Base-by-base conservation (phyloP, 2,888 invertebrate species). In the Adineta ricciae region DNA sequence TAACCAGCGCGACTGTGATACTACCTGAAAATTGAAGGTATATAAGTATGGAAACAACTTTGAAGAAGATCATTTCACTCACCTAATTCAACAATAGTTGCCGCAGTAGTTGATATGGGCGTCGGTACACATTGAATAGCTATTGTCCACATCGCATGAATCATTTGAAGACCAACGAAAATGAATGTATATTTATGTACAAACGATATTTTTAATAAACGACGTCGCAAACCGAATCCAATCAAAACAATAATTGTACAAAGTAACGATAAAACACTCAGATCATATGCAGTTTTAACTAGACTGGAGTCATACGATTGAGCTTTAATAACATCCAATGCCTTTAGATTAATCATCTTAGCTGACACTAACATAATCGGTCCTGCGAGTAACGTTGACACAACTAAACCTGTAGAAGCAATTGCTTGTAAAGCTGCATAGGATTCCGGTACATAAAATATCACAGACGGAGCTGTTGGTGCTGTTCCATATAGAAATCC, bases 401-500 rank as follows among this genome's bases (percentile, higher is more conserved):
- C 8, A 72, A 85, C 82, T 0, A 85, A 24, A 52, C 52, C 83
- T 16, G 85, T 73, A 49, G 85, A 85, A 24, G 83, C 73, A 27
- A 95, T 95, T 92, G 96, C 91, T 91, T 96, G 96, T 86, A 94
- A 93, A 89, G 95, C 96, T 84, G 95, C 90, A 87, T 94, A 93
- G 89, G 96, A 97, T 87, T 95, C 93, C 73, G 94, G 93, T 1
- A 97, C 95, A 90, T 96, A 96, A 7, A 97, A 95, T 90, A 97
- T 97, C 0, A 96, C 95, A 27, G 95, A 95, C 0, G 97, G 97
- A 0, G 97, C 97, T 1, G 96, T 94, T 0, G 97, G 97, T 90
- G 97, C 95, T 0, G 96, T 96, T 84, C 97, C 97, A 89, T 97
- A 97, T 0, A 97, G 92, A 91, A 97, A 97, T 0, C 95, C 97